phyloP scores from a whole-genome alignment of 2,113 vertebrate species.

The Ammodytes marinus region DNA sequence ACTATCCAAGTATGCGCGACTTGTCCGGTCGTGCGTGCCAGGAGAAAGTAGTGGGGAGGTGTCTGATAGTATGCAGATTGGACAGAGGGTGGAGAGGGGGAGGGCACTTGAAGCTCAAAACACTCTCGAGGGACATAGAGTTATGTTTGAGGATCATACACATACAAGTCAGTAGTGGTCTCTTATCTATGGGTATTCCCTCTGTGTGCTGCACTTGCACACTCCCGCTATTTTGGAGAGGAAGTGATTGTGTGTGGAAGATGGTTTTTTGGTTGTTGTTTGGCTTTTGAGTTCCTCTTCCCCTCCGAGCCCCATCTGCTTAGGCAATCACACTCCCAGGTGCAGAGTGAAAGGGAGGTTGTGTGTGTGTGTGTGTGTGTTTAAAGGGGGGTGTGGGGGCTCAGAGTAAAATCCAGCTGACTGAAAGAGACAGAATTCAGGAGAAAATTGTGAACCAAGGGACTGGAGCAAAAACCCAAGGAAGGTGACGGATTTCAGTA shows the following conservation, averaged over 20 bases:
- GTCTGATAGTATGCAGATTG: constrained; percentile 61
- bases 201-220: constrained; percentile 25
- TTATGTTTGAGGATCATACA: constrained; percentile 18
- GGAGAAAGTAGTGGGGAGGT: constrained; percentile 58
- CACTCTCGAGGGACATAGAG: constrained; percentile 23
- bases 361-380: no score
- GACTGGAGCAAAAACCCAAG: constrained; percentile 41
- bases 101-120: background rate
- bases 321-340: constrained; percentile 78
- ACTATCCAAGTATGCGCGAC: constrained; percentile 69
- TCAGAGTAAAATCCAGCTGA: constrained; percentile 65
- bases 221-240: constrained; percentile 44
- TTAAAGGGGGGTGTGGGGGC: constrained; percentile 1
- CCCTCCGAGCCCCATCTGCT: constrained; percentile 80
- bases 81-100: constrained; percentile 25
- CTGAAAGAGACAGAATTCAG: constrained; percentile 46
- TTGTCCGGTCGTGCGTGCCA: constrained; percentile 63
- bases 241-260: constrained; percentile 65
- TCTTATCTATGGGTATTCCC: constrained; percentile 72
- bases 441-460: constrained; percentile 30
- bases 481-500: constrained; percentile 43
- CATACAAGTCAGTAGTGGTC: constrained; percentile 17
- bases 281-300: constrained; percentile 68
- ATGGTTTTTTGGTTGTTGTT: constrained; percentile 76
- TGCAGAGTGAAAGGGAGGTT: constrained; percentile 62